Evolutionary conservation across 2,113 vertebrate genomes (phyloP).

Genomic region (Alaudala cheleensis): DNA sequence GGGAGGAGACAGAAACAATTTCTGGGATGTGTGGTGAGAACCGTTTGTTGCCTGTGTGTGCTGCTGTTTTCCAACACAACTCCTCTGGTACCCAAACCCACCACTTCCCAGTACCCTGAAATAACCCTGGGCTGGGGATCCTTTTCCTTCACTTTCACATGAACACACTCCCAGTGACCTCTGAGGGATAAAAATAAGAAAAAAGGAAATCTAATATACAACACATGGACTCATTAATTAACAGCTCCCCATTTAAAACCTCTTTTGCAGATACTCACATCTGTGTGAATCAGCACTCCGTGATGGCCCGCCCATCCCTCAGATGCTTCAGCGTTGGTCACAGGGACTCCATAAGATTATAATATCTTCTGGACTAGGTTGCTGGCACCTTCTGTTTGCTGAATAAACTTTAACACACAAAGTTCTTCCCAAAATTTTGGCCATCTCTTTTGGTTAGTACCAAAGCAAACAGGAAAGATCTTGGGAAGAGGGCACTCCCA

Average conservation of each 20-base stretch:
- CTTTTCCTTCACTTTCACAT: background rate
- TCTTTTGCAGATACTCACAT: background rate
- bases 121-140: background rate
- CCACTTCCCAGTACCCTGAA: background rate
- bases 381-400: background rate
- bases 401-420: background rate
- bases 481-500: background rate
- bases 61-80: background rate
- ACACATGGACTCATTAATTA: background rate
- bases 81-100: background rate
- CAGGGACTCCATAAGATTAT: background rate
- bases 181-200: background rate
- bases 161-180: background rate
- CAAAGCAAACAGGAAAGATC: background rate
- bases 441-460: background rate
- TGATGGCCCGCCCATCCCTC: background rate
- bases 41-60: background rate
- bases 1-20: background rate
- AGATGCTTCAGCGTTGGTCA: accelerated
- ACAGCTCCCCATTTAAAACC: background rate
- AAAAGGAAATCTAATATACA: background rate
- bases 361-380: background rate
- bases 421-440: background rate
- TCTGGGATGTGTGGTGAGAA: background rate
- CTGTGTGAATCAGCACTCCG: background rate